phyloP scores from a whole-genome alignment of 2,113 vertebrate genomes.

The Mobula birostris region DNA sequence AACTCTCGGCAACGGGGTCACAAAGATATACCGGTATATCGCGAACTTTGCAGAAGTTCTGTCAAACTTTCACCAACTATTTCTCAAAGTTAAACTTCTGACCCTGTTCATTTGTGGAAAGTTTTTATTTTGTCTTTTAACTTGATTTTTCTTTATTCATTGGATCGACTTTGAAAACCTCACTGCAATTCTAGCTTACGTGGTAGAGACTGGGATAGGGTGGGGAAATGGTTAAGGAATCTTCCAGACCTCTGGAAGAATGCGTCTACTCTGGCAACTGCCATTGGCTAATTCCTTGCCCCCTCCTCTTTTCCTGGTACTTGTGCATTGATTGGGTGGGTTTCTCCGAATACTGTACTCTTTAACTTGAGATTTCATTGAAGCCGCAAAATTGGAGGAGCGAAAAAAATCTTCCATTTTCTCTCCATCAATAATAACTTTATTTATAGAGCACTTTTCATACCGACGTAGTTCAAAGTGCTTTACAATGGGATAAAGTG shows the following conservation, averaged over 20 bases:
- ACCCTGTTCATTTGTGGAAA: not conserved
- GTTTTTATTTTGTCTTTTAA: not conserved
- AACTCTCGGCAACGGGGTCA: too few species aligned
- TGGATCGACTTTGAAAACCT: too few species aligned
- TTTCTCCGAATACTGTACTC: not conserved
- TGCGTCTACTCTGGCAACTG: not conserved
- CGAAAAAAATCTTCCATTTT: not conserved
- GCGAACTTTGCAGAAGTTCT: not conserved
- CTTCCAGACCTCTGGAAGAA: not conserved
- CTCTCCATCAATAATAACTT: not conserved
- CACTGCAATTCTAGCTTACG: too few species aligned
- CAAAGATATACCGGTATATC: not conserved
- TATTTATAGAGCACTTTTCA: too few species aligned
- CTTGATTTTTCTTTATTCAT: too few species aligned
- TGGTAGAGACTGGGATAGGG: not conserved
- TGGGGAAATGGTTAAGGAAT: not conserved
- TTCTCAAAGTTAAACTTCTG: not conserved
- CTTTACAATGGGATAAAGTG: too few species aligned
- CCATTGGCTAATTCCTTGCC: not conserved
- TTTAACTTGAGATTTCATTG: too few species aligned
- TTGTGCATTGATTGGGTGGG: not conserved
- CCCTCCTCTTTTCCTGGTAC: not conserved
- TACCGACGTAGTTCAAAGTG: too few species aligned
- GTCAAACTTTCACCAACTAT: not conserved
- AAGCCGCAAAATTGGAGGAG: not conserved